Percentiles rank a stretch among this genome's conserved stretches.
These are phyloP conservation scores for Glareola pratincola DNA, from an alignment of 2,113 vertebrate species.

Conservation along the genomic window DNA sequence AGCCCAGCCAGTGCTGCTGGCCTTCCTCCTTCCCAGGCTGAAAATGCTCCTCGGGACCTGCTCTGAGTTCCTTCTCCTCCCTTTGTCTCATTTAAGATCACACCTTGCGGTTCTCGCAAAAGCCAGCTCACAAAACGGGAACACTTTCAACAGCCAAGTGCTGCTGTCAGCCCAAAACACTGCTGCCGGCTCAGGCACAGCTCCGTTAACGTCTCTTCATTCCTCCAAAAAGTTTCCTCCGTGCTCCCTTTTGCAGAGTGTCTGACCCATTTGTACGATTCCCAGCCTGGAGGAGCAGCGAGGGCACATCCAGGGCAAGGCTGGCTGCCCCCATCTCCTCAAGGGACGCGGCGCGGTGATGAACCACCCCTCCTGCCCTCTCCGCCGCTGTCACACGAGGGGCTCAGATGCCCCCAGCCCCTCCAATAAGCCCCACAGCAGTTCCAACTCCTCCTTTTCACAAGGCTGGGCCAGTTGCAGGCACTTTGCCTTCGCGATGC, in stretches of 20 bases:
- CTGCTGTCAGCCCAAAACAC: not conserved
- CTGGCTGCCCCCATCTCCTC: not conserved
- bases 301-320: not conserved
- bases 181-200: not conserved
- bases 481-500: not conserved
- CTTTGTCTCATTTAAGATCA: not conserved
- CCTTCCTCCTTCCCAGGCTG: not conserved
- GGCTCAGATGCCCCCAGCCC: accelerated
- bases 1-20: not conserved
- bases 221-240: not conserved
- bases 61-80: not conserved
- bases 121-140: not conserved
- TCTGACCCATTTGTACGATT: not conserved
- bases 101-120: not conserved
- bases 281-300: not conserved
- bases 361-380: not conserved
- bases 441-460: not conserved
- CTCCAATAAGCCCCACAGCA: not conserved
- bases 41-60: not conserved
- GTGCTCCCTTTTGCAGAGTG: not conserved
- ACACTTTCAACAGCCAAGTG: not conserved
- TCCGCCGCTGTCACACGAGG: accelerated
- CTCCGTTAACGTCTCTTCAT: not conserved
- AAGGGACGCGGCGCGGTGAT: accelerated
- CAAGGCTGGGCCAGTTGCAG: accelerated